These are phyloP conservation scores for Procambarus virginalis DNA, from an alignment of 1,140 invertebrate genomes.

Conservation along the genomic window DNA sequence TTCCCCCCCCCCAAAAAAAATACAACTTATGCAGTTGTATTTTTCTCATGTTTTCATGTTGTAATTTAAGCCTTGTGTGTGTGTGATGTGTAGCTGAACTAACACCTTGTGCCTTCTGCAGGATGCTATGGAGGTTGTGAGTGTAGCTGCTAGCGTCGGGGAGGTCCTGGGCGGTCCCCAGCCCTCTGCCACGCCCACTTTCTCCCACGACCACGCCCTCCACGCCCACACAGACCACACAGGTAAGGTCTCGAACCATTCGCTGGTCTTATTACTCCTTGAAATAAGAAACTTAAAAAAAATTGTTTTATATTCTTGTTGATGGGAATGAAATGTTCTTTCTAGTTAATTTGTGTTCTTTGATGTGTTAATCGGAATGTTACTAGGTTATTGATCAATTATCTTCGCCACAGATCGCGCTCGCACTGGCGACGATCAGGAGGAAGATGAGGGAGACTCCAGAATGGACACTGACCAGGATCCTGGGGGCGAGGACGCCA, in stretches of 20 bases:
- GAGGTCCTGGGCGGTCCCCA: slow-evolving; percentile 49
- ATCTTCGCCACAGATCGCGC: slow-evolving; percentile 18
- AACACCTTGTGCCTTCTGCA: background rate
- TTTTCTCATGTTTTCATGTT: too few species aligned
- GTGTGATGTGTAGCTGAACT: too few species aligned
- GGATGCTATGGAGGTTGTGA: slow-evolving; percentile 63
- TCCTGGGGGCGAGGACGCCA: slow-evolving; percentile 16
- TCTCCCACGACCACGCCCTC: slow-evolving; percentile 35
- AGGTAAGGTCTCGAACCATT: background rate
- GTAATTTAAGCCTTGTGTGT: too few species aligned
- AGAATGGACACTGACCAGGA: slow-evolving; percentile 64
- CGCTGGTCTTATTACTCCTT: background rate
- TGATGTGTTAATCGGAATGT: too few species aligned
- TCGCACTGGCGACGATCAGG: slow-evolving; percentile 55
- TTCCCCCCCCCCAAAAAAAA: too few species aligned
- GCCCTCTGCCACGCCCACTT: slow-evolving; percentile 39
- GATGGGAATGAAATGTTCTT: background rate
- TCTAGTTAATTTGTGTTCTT: too few species aligned
- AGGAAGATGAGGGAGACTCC: slow-evolving; percentile 48
- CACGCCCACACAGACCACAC: slow-evolving; percentile 41
- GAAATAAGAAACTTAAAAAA: background rate
- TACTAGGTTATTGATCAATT: too few species aligned
- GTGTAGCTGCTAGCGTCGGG: slow-evolving; percentile 49
- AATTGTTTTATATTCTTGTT: background rate
- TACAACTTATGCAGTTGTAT: too few species aligned